These are phyloP conservation scores for Podarcis siculus DNA, from an alignment of 2,797 vertebrate species.

Conservation along the genomic window DNA sequence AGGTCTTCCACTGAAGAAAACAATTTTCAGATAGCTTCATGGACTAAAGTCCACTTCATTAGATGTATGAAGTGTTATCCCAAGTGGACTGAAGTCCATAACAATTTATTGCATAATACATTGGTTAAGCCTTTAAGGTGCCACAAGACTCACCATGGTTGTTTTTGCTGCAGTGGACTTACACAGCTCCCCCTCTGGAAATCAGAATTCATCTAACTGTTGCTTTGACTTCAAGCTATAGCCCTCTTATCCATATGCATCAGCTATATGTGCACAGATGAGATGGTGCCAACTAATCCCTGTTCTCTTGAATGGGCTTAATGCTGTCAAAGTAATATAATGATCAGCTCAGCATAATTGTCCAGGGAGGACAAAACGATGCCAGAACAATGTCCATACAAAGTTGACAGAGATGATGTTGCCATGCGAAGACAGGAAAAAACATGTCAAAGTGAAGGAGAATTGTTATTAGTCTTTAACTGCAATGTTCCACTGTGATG, in stretches of 20 bases:
- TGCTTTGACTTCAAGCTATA: not conserved
- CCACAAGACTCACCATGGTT: too few relatives aligned
- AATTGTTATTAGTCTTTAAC: constrained; percentile 3
- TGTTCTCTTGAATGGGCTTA: constrained; percentile 8
- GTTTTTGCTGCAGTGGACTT: too few relatives aligned
- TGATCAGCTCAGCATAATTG: not conserved
- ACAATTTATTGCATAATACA: too few relatives aligned
- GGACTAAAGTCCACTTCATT: too few relatives aligned
- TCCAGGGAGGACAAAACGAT: not conserved
- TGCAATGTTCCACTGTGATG: not conserved
- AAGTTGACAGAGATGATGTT: not conserved
- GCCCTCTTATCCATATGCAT: not conserved
- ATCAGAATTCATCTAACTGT: not conserved
- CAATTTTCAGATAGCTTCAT: not conserved
- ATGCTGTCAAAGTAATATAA: constrained; percentile 7
- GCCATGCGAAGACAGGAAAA: constrained; percentile 11
- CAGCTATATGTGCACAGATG: not conserved
- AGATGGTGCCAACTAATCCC: not conserved
- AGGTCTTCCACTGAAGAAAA: not conserved
- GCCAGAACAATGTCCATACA: constrained; percentile 12
- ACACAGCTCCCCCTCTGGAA: too few relatives aligned
- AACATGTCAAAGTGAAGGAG: constrained; percentile 4
- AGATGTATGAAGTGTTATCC: too few relatives aligned
- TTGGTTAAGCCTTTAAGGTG: too few relatives aligned
- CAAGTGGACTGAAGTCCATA: too few relatives aligned